Evolutionary conservation across 2,888 invertebrate genomes (phyloP), one percentile per base, ranked within the genome.

Genomic region (Himalopsyche japonica): DNA sequence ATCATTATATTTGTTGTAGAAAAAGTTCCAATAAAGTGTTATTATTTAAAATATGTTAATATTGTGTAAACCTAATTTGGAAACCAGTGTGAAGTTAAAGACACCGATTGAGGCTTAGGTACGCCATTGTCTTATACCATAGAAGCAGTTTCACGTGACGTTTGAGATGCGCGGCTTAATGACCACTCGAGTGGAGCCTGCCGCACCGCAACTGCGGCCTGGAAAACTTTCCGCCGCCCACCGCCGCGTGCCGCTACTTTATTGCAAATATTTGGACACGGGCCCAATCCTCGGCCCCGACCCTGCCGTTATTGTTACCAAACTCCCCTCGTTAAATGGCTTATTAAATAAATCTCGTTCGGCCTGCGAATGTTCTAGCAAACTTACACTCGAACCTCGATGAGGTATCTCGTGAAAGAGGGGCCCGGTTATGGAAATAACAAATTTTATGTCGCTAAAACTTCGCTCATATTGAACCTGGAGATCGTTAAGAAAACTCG

Each of bases 221-320:
- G 48, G 78, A 57, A 48, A 78, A 82, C 34, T 76, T 34, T 32
- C 47, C 37, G 37, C 79, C 82, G 80, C 15, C 30, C 32, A 70
- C 37, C 48, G 76, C 80, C 80, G 84, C 84, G 76, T 80, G 76
- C 78, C 79, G 82, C 83, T 84, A 82, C 82, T 85, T 86, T 86
- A 86, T 86, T 79, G 82, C 76, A 76, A 80, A 84, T 84, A 86
- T 85, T 86, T 86, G 86, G 85, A 83, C 80, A 47, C 57, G 64
- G 64, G 86, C 83, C 84, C 83, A 57, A 78, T 48, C 30, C 57
- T 79, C 49, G 57, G 78, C 37, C 37, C 57, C 34, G 81, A 80
- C 81, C 79, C 82, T 77, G 79, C 76, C 77, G 49, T 77, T 80
- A 83, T 80, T 83, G 83, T 47, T 79, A 37, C 49, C 30, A 30